Percentiles rank a stretch among this genome's conserved stretches.
Evolutionary conservation across 2,797 vertebrate species (phyloP).

Genomic region (Pampus argenteus): DNA sequence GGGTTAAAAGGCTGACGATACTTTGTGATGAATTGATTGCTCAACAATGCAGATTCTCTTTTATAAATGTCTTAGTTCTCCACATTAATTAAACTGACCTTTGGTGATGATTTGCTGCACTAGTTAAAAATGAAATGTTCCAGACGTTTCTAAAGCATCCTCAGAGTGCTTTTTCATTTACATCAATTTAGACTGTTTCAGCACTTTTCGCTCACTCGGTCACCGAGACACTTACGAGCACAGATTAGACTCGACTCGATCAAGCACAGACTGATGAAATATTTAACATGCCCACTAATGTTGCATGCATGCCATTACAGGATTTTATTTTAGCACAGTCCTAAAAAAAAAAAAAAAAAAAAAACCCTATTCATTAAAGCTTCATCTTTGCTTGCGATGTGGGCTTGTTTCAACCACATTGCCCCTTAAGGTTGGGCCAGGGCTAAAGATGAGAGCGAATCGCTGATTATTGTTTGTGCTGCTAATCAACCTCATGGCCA

Average conservation of each 20-base stretch:
- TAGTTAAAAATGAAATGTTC: conserved; percentile 22
- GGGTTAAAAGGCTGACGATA: neutral
- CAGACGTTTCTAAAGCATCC: conserved; percentile 24
- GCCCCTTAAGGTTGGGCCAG: conserved; percentile 13
- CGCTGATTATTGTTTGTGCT: conserved; percentile 32
- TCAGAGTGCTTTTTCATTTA: conserved; percentile 33
- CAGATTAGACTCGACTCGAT: conserved; percentile 31
- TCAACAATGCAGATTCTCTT: neutral
- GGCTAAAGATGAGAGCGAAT: conserved; percentile 46
- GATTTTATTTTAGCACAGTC: neutral
- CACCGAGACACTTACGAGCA: conserved; percentile 14
- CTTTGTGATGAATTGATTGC: neutral
- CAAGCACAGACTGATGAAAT: conserved; percentile 22
- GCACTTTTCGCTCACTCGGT: conserved; percentile 16
- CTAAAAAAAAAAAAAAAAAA: neutral
- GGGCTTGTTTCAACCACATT: conserved; percentile 1
- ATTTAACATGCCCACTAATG: conserved; percentile 28
- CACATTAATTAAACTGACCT: conserved; percentile 30
- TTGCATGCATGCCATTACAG: neutral
- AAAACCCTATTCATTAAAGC: conserved; percentile 2
- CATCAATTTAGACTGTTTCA: conserved; percentile 16
- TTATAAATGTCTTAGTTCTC: neutral
- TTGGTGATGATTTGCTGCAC: conserved; percentile 11
- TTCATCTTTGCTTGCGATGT: conserved; percentile 2
- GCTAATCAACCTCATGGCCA: conserved; percentile 34